Base-by-base conservation (phyloP, 1,140 invertebrate genomes). In the Diachasmimorpha longicaudata region DNA sequence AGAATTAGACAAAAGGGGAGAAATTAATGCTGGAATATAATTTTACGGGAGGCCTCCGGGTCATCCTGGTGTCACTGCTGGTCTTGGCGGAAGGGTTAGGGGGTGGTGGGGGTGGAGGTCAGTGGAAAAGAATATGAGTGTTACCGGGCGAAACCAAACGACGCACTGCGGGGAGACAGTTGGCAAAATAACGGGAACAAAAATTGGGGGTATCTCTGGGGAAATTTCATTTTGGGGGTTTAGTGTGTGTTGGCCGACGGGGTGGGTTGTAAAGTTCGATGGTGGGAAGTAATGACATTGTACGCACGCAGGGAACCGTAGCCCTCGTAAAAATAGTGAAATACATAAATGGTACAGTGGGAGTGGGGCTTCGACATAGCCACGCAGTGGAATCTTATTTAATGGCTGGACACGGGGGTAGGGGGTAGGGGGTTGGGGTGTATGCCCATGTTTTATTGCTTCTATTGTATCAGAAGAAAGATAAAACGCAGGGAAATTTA, bases 261-360 rank as follows among this genome's bases (percentile, higher is more conserved):
- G 63, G 14, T 67, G 19, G 31, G 58, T 48, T 71, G 31, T 76
- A 76, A 76, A 76, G 58, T 76, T 76, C 70, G 52, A 72, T 69
- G 55, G 67, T 21, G 42, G 70, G 66, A 76, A 55, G 75, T 76
- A 76, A 76, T 70, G 75, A 72, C 69, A 37, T 67, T 58, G 44
- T 44, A 58, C 69, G 75, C 19, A 13, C 37, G 21, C 69, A 31
- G 55, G 58, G 14, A 23, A 19, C 42, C 39, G 36, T 66, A 11
- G n/a, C n/a, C 16, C 58, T 37, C 58, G 4, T 13, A 37, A 55
- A 55, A 55, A 55, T 16, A 55, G 48, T n/a, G 19, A 19, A 55
- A 55, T 55, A 21, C 6, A 55, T 21, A 19, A 14, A 19, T 19
- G 48, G 19, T 19, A 10, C 14, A 14, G 3, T 42, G 39, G 39